These are phyloP conservation scores for Gobionotothen gibberifrons DNA, from an alignment of 2,797 vertebrate genomes.

Conservation along the genomic window DNA sequence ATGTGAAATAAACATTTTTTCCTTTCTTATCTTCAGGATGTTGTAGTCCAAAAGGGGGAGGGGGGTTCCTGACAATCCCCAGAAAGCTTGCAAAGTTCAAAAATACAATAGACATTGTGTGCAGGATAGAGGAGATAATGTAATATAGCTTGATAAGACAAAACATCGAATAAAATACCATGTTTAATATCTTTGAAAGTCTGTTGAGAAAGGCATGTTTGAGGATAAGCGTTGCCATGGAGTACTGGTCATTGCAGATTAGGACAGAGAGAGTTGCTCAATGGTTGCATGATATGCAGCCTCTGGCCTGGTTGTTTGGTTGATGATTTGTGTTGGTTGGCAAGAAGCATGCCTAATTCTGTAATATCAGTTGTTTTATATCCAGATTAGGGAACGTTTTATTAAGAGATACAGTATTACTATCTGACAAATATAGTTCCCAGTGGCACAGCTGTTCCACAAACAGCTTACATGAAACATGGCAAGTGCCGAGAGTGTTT, in stretches of 20 bases:
- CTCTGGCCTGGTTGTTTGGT: constrained; percentile 6
- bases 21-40: constrained; percentile 55
- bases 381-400: neutral
- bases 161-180: constrained; percentile 4
- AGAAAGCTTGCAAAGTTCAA: constrained; percentile 19
- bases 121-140: neutral
- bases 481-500: neutral
- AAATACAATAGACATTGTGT: constrained; percentile 10
- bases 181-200: neutral
- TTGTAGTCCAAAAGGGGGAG: neutral
- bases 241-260: neutral
- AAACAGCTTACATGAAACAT: constrained; percentile 24
- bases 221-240: neutral
- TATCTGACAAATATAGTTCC: neutral
- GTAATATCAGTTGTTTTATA: neutral
- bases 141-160: constrained; percentile 23
- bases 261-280: neutral
- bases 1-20: neutral
- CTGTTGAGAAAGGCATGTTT: neutral
- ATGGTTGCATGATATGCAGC: neutral
- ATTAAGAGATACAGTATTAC: neutral
- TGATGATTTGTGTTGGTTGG: neutral
- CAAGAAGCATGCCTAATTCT: constrained; percentile 2
- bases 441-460: neutral
- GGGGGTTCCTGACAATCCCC: constrained; percentile 26